A percentile compares a stretch with the other conserved stretches of the same genome.
These are phyloP conservation scores for Pelobates fuscus DNA, from an alignment of 2,113 vertebrate species.

Conservation along the genomic window DNA sequence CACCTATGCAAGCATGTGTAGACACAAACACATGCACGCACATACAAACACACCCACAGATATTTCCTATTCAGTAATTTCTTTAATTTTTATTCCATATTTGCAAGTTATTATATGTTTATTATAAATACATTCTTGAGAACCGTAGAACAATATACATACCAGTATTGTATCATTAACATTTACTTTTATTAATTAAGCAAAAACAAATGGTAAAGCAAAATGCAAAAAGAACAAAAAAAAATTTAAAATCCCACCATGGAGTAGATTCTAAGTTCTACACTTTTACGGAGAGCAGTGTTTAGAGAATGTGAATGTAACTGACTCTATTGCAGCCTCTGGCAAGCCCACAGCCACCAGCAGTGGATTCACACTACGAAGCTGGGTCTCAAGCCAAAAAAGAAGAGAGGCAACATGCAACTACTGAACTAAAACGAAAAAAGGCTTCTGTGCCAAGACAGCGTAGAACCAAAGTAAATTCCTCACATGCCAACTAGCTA, in stretches of 20 bases:
- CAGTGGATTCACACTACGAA: slow-evolving; percentile 58
- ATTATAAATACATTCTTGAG: too few relatives aligned
- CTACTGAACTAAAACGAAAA: slow-evolving; percentile 57
- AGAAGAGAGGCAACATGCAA: slow-evolving; percentile 58
- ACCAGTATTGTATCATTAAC: too few relatives aligned
- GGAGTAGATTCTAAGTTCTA: slow-evolving; percentile 22
- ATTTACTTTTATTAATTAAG: too few relatives aligned
- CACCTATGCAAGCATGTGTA: too few relatives aligned
- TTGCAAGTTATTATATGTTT: too few relatives aligned
- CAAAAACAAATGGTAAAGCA: background rate
- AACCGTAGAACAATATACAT: too few relatives aligned
- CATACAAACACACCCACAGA: too few relatives aligned
- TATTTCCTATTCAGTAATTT: too few relatives aligned
- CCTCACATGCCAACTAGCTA: slow-evolving; percentile 60
- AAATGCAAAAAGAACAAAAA: slow-evolving; percentile 52
- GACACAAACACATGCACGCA: too few relatives aligned
- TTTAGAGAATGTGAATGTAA: slow-evolving; percentile 53
- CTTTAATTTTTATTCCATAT: too few relatives aligned
- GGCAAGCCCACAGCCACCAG: slow-evolving; percentile 54
- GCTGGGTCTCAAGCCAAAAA: slow-evolving; percentile 59
- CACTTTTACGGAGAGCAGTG: slow-evolving; percentile 34
- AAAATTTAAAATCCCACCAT: background rate
- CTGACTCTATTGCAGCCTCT: slow-evolving; percentile 47
- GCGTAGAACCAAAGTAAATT: slow-evolving; percentile 66
- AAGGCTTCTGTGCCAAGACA: slow-evolving; percentile 63